Percentiles rank a stretch among this genome's conserved stretches.
phyloP scores from a whole-genome alignment of 2,888 invertebrate genomes.

The Acanthacorydalis orientalis region DNA sequence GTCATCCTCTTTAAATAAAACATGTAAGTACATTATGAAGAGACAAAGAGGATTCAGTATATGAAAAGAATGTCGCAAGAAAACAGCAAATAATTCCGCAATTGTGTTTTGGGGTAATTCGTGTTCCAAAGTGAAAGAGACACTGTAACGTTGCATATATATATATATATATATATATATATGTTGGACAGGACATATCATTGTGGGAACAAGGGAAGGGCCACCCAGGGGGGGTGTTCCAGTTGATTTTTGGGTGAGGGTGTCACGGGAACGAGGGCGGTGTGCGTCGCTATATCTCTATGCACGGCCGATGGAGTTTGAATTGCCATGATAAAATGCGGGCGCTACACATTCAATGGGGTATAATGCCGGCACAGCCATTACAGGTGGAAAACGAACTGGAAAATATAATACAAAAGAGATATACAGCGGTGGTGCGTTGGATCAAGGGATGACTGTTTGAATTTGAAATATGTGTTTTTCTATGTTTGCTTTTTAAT shows the following conservation, averaged over 20 bases:
- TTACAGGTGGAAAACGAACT: slow-evolving; percentile 3
- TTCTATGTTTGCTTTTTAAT: neutral
- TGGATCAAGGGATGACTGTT: neutral
- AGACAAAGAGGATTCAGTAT: too few species aligned
- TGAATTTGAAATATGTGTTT: neutral
- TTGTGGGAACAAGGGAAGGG: too few species aligned
- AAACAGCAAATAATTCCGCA: too few species aligned
- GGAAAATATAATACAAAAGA: slow-evolving; percentile 1
- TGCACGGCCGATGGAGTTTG: slow-evolving; percentile 27
- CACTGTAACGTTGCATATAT: too few species aligned
- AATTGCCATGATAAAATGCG: slow-evolving; percentile 27
- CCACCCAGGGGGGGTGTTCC: too few species aligned
- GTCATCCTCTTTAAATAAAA: too few species aligned
- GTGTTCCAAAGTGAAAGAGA: too few species aligned
- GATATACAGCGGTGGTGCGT: neutral
- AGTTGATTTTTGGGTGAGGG: neutral
- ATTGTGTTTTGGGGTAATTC: too few species aligned
- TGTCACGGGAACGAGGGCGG: neutral
- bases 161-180: too few species aligned
- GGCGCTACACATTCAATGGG: slow-evolving; percentile 6
- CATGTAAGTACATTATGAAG: too few species aligned
- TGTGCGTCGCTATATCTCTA: slow-evolving; percentile 13
- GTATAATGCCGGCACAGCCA: neutral
- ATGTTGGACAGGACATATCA: too few species aligned
- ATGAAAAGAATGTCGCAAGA: too few species aligned